These are phyloP conservation scores for Nesogale talazaci DNA, from an alignment of 2,113 vertebrate genomes.

Conservation along the genomic window DNA sequence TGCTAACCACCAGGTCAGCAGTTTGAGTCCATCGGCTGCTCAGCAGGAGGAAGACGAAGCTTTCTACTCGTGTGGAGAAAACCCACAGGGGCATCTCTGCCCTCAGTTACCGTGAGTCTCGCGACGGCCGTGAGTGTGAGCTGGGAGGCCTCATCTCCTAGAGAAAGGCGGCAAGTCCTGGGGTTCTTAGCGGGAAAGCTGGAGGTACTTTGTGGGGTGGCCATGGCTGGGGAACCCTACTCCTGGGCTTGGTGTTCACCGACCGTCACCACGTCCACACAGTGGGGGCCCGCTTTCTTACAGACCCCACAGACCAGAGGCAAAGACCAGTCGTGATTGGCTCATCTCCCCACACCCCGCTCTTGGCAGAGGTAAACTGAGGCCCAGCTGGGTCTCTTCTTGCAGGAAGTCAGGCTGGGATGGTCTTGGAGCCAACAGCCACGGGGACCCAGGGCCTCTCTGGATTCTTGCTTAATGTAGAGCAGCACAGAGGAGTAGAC, in stretches of 20 bases:
- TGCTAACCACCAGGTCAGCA: too few relatives aligned
- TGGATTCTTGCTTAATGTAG: background rate
- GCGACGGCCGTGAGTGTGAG: too few relatives aligned
- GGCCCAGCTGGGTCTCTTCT: background rate
- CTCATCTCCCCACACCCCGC: background rate
- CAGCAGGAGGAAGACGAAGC: too few relatives aligned
- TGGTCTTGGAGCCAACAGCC: background rate
- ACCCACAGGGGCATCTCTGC: too few relatives aligned
- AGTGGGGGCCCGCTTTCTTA: rapidly evolving
- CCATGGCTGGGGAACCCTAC: background rate
- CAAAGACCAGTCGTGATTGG: background rate
- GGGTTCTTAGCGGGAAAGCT: background rate
- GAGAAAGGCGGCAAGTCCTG: background rate
- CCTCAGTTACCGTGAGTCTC: too few relatives aligned
- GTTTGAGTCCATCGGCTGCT: too few relatives aligned
- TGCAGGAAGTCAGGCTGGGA: background rate
- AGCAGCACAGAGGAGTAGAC: background rate
- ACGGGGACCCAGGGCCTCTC: background rate
- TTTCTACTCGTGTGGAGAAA: too few relatives aligned
- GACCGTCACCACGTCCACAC: background rate
- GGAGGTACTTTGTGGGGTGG: background rate
- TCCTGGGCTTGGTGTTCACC: background rate
- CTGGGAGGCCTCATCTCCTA: background rate
- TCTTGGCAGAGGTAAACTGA: background rate
- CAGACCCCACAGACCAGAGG: background rate